These are phyloP conservation scores for Acipenser transmontanus DNA, from an alignment of 2,797 vertebrate genomes.

Conservation along the genomic window DNA sequence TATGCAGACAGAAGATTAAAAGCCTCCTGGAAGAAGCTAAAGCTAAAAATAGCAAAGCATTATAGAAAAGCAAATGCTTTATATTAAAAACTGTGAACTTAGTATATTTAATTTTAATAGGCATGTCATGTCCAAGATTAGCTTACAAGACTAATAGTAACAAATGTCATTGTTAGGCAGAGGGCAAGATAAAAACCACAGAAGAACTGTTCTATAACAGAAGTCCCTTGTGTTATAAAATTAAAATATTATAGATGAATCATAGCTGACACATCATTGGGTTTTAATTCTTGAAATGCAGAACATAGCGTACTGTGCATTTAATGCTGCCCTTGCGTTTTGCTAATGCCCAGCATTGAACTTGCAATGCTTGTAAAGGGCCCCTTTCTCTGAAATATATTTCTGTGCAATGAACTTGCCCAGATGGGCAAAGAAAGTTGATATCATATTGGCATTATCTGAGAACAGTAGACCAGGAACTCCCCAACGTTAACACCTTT, in stretches of 20 bases:
- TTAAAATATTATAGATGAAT: slow-evolving; percentile 22
- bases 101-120: slow-evolving; percentile 3
- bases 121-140: neutral
- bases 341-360: too few relatives aligned
- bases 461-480: too few relatives aligned
- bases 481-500: too few relatives aligned
- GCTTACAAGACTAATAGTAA: neutral
- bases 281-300: slow-evolving; percentile 18
- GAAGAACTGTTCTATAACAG: slow-evolving; percentile 29
- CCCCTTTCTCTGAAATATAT: neutral
- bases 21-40: neutral
- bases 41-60: slow-evolving; percentile 5
- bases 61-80: neutral
- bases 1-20: neutral
- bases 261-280: slow-evolving; percentile 39
- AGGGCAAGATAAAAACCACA: neutral
- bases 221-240: slow-evolving; percentile 32
- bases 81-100: neutral
- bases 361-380: neutral
- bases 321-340: slow-evolving; percentile 34
- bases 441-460: too few relatives aligned
- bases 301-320: slow-evolving; percentile 37
- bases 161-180: neutral
- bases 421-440: neutral
- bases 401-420: neutral